Base-by-base conservation (phyloP, 1,140 invertebrate species). In the Phthorimaea operculella region DNA sequence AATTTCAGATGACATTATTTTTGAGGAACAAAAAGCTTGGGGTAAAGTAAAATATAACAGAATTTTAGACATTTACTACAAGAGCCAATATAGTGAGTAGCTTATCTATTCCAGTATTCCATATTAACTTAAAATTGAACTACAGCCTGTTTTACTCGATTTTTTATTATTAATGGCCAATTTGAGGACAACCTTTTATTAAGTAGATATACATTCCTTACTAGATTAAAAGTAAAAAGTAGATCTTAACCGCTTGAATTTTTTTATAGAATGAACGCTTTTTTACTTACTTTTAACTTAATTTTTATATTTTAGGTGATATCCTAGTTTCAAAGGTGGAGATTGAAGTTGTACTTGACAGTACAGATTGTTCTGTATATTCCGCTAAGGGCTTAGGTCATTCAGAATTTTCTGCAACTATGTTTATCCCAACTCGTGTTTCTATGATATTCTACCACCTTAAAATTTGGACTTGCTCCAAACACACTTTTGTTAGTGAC, bases 51-150 rank as follows among this genome's bases (percentile, higher is more conserved):
- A 57, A 17, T 53, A 73, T 18, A 79, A 77, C 48, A 58, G 73
- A 52, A 60, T 79, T 44, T 59, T 79, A 33, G 76, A 77, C 59
- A 76, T 79, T 51, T 71, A 72, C 54, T 79, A 74, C 56, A 68
- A 64, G 62, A 70, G 67, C 51, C 49, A 60, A 42, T 61, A 65
- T 47, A 51, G 74, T 79, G 59, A 66, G 66, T 28, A 28, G 21
- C 65, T 47, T 54, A 33, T 47, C 52, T 10, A 55, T 57, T n/a
- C n/a, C n/a, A n/a, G 21, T 49, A 36, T 42, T 54, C 21, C 6
- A 6, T 28, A 28, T 28, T 28, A 6, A 28, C 21, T 28, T 28
- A 28, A 28, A 28, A 28, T n/a, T n/a, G n/a, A n/a, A n/a, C n/a
- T n/a, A 28, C 2, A 28, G 6, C 21, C 2, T 28, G 6, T 28